Base-by-base conservation (phyloP, 2,797 vertebrate genomes). In the Arnoldichthys spilopterus region DNA sequence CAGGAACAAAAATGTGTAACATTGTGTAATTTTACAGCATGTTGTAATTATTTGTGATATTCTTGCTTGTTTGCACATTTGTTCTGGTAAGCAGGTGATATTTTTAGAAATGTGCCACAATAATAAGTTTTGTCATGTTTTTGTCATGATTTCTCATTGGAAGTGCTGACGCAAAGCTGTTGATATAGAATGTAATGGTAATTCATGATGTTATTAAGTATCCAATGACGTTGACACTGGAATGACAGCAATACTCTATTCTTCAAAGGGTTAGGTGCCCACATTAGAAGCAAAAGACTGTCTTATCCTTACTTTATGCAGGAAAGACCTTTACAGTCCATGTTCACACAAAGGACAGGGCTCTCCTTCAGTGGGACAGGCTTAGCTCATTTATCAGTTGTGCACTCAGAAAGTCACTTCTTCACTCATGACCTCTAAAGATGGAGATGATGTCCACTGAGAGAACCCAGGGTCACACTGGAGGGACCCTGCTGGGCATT, bases 401-500 rank as follows among this genome's bases (percentile, higher is more conserved):
- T 61, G 72, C 49, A 22, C 64, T 56, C 5, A 73, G 59, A 61
- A 61, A 66, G 67, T 43, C 26, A 56, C 54, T 32, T 53, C 13
- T 43, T 59, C 32, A 49, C 30, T 18, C 22, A 62, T 69, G 5
- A 74, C 43, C 56, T 71, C 16, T 18, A 61, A 32, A 74, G 54
- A 24, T 37, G 24, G n/a, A 49, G 53, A 58, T 64, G 49, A 74
- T 67, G 32, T 63, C 26, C 53, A 54, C 22, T 6, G 34, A 49
- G 49, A 80, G 62, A 26, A 77, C 47, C 30, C 18, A 15, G 30
- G 28, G 62, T 43, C 32, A 45, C 45, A 63, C 68, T 67, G 59
- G 22, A 22, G 61, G 74, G 59, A n/a, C 16, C 28, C 75, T 70
- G 76, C 76, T 74, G 49, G 71, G 63, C 47, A 45, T 74, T 63